These are phyloP conservation scores for Agapornis roseicollis DNA, from an alignment of 2,113 vertebrate genomes.

Conservation along the genomic window DNA sequence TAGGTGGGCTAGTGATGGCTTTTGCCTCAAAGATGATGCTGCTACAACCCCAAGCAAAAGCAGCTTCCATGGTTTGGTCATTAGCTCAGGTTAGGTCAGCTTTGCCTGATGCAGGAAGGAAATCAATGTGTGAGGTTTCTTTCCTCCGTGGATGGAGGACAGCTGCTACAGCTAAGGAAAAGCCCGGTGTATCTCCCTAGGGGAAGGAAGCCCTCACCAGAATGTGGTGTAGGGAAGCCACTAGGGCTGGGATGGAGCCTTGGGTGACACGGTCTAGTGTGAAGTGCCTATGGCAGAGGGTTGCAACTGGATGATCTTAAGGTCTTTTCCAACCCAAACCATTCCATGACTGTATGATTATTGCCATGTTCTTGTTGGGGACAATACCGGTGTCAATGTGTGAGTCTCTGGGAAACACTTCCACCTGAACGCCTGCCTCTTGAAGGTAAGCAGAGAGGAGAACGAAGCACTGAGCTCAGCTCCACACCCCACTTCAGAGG, in stretches of 20 bases:
- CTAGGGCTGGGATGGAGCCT: background rate
- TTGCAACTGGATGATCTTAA: background rate
- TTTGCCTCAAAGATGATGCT: background rate
- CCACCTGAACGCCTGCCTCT: background rate
- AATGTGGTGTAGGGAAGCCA: fast-evolving
- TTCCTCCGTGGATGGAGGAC: background rate
- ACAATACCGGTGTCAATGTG: background rate
- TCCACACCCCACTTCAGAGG: background rate
- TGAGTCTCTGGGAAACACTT: background rate
- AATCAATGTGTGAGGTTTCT: background rate
- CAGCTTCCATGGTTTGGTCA: background rate
- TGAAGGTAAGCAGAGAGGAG: background rate
- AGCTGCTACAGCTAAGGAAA: background rate
- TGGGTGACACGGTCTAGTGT: background rate
- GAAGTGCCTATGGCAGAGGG: background rate
- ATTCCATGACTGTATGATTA: background rate
- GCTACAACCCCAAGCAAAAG: background rate
- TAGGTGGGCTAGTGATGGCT: background rate
- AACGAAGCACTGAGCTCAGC: background rate
- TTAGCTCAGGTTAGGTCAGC: background rate
- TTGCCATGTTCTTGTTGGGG: background rate
- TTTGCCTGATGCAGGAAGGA: fast-evolving
- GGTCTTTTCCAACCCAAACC: background rate
- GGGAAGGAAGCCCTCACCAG: background rate
- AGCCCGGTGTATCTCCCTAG: background rate